Base-by-base conservation (phyloP, 1,140 invertebrate genomes). In the Magallana ariakensis region DNA sequence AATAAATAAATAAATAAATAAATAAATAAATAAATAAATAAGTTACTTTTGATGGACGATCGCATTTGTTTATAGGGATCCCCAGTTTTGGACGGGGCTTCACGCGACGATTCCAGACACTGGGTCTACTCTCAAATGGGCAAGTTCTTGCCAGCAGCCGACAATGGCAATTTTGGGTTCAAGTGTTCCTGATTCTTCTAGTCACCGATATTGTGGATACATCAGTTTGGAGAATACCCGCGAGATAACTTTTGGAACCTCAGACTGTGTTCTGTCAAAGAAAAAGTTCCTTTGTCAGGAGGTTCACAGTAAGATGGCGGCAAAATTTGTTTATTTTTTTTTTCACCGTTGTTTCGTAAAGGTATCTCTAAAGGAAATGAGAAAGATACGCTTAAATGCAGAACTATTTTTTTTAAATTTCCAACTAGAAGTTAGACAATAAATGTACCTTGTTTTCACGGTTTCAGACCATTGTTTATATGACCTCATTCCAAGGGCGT, bases 281-380 rank as follows among this genome's bases (percentile, higher is more conserved):
- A 82, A 82, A 54, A 82, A 26, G 46, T 82, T 82, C 54, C 53
- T 82, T 33, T 82, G 80, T 13, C 33, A 82, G 55, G 46, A 82
- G 19, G 11, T 11, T 9, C 33, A 22, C 5, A 22, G 66, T 46
- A 46, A 46, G 33, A 46, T 46, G 33, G 33, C 33, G 33, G 33
- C 33, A 46, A 46, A 46, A 46, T 46, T 46, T 46, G 3, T 46
- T 46, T 5, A 46, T 46, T 46, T 46, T 46, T 46, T 46, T 46
- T 46, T 5, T 46, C 33, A 46, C 33, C 33, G 0, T 46, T 46
- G 33, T 46, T 46, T 46, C 33, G 33, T 46, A 46, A 46, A 46
- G 33, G 33, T 5, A 46, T 46, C 5, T 46, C 5, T 46, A 46
- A 46, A 46, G 33, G 33, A 46, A 46, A 46, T n/a, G 33, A 46